These are phyloP conservation scores for Trypoxylus dichotomus DNA, from an alignment of 1,140 invertebrate species.

Conservation along the genomic window DNA sequence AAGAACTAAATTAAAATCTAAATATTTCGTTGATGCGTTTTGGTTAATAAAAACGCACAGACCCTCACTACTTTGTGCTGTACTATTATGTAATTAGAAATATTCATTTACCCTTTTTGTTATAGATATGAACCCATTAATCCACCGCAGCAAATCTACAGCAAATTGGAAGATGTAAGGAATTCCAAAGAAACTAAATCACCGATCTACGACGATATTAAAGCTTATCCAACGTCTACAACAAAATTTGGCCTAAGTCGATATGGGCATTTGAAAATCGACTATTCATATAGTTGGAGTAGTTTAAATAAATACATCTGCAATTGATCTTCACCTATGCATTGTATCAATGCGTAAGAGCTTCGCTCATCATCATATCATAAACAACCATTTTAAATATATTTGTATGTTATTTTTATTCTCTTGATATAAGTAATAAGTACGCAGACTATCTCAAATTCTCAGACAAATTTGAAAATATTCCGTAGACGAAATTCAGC, in stretches of 20 bases:
- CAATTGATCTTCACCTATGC: slow-evolving; percentile 11
- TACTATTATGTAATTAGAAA: too few species aligned
- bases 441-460: too few species aligned
- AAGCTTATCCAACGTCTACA: slow-evolving; percentile 40
- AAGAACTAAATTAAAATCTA: too few species aligned
- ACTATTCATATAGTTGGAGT: slow-evolving; percentile 74
- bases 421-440: too few species aligned
- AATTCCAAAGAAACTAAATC: slow-evolving; percentile 33
- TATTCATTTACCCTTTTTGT: slow-evolving; percentile 27
- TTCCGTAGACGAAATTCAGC: too few species aligned
- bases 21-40: too few species aligned
- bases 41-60: too few species aligned
- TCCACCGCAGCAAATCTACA: slow-evolving; percentile 41
- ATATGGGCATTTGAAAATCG: slow-evolving; percentile 73
- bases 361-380: not conserved
- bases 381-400: not conserved
- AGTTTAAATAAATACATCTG: slow-evolving; percentile 50
- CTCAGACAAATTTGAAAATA: too few species aligned
- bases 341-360: not conserved
- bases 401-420: not conserved
- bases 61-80: too few species aligned
- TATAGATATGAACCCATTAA: slow-evolving; percentile 40
- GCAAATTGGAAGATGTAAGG: slow-evolving; percentile 40
- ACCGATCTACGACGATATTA: slow-evolving; percentile 47
- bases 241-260: slow-evolving; percentile 65